These are phyloP conservation scores for Hypotaenidia philippensis DNA, from an alignment of 2,797 vertebrate species.

Conservation along the genomic window DNA sequence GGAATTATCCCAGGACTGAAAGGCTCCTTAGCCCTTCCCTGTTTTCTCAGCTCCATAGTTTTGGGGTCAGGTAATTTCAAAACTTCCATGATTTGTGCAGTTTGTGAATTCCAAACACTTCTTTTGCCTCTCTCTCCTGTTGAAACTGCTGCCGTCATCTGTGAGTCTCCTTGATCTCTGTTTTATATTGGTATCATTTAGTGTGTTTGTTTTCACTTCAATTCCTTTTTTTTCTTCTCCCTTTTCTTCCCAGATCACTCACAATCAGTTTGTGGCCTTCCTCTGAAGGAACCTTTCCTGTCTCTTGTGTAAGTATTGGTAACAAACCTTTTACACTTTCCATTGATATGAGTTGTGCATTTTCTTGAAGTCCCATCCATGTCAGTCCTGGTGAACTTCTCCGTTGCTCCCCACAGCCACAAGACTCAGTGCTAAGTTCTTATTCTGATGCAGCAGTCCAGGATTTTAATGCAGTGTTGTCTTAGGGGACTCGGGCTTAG, in stretches of 20 bases:
- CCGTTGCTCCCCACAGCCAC: not conserved
- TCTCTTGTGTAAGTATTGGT: constrained; percentile 73
- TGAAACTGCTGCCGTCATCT: not conserved
- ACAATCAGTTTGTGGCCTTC: constrained; percentile 60
- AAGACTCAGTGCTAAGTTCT: not conserved
- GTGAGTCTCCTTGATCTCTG: not conserved
- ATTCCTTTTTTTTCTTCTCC: constrained; percentile 41
- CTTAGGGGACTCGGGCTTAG: not conserved
- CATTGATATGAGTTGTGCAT: not conserved
- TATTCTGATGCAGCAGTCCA: not conserved
- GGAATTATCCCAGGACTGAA: constrained; percentile 21
- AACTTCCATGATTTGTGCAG: not conserved
- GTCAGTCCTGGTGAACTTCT: not conserved
- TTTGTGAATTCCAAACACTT: not conserved
- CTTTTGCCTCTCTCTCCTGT: not conserved
- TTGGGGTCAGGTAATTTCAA: not conserved
- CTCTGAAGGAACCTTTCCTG: constrained; percentile 30
- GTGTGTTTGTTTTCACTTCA: constrained; percentile 40
- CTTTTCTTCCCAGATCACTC: constrained; percentile 59
- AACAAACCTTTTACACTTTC: constrained; percentile 34
- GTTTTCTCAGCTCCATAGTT: not conserved
- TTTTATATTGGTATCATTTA: not conserved
- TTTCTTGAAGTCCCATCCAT: not conserved
- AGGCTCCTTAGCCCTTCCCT: not conserved
- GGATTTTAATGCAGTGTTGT: not conserved